Base-by-base conservation (phyloP, 2,888 invertebrate genomes). In the Drosophila macrothrix region DNA sequence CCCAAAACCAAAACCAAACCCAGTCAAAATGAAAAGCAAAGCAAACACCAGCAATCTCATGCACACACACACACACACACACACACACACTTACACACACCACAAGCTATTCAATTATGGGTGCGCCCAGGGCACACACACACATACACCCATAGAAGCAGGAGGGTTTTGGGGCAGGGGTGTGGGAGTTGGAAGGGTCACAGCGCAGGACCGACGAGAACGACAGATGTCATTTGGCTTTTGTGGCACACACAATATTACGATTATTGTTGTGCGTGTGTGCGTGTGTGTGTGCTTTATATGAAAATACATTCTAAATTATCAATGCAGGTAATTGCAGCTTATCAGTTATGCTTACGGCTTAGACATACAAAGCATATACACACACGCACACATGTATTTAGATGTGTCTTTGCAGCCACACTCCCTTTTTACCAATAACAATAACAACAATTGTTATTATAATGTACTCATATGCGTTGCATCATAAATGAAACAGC, bases 241-340 rank as follows among this genome's bases (percentile, higher is more conserved):
- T 88, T 83, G 82, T 82, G 84, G 76, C 82, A 61, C 72, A 53
- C 52, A 39, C 22, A 78, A 56, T 80, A 87, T 88, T 78, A 75
- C 73, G 78, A 79, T 78, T 80, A 46, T 53, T 74, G 29, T 63
- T 73, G 49, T 67, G 22, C 22, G 31, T 61, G 25, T 16, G 33
- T 68, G 31, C 49, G 53, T 22, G n/a, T n/a, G 72, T 71, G 73
- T 76, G 68, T 78, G 83, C 72, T 69, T 81, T 78, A 81, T 88
- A 73, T 83, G 85, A 73, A 82, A 90, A 81, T 86, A 76, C 85
- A 87, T 89, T 87, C 82, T 67, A 75, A 90, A 90, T 88, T 88
- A 88, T 88, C 87, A 88, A 88, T 88, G 87, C 90, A 88, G 85
- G 90, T 89, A 90, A 88, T 88, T 88, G 90, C 87, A 84, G 90